Evolutionary conservation across 2,113 vertebrate species (phyloP), one percentile per base, ranked within the genome.

Genomic region (Ceyx cyanopectus): DNA sequence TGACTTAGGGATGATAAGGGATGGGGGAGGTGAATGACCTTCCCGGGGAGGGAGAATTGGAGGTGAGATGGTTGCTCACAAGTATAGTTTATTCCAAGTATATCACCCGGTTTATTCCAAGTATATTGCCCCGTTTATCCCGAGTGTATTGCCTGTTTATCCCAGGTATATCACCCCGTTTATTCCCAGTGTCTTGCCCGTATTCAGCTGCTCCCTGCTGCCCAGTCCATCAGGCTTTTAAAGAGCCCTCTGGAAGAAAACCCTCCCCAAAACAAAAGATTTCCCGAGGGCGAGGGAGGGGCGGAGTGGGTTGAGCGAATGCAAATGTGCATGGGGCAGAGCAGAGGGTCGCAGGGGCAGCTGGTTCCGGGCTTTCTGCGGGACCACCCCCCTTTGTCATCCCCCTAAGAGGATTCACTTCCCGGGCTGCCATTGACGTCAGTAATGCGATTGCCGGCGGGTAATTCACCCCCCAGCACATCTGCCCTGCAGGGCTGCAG

Each of bases 401-500:
- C 81, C 41, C 76, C 94, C 85, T 97, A 92, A 95, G 91, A 95
- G 90, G 93, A 91, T 97, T 98, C 95, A 87, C 95, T 97, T 97
- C 96, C 94, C 93, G 87, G 86, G 91, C 81, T 87, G 96, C 94
- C 89, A 84, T 95, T 97, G 96, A 97, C 87, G 94, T 97, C 97
- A 97, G 86, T 97, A 98, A 97, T 96, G 90, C 88, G 97, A 97
- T 98, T 97, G 97, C 91, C 97, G 93, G 81, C 89, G 94, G 96
- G 94, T 96, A 94, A 95, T 96, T 96, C 96, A 95, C 94, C 91
- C 92, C 87, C 97, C 91, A 92, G 95, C 85, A 57, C 95, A 87
- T 94, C 95, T 96, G 94, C 75, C 92, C 94, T 12, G 7, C 53
- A 23, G 89, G 85, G 68, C 89, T 72, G 84, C 73, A 87, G 95